Evolutionary conservation across 1,140 invertebrate genomes (phyloP).

Genomic region (Drosophila lowei): DNA sequence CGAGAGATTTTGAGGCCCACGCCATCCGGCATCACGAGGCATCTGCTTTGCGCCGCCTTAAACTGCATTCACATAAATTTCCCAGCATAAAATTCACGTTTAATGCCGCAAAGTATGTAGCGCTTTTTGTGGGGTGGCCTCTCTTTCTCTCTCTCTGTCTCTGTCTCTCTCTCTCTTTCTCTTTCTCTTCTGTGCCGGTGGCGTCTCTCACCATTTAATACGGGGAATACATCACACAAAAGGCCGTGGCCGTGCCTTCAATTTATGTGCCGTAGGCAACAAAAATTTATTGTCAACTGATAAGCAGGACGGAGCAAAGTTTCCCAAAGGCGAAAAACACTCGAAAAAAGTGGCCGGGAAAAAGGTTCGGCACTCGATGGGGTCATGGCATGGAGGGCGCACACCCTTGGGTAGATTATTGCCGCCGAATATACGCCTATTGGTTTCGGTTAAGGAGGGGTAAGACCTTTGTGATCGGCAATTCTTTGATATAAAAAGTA

Average conservation of each 20-base stretch:
- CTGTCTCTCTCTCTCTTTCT: not conserved
- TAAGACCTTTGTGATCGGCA: no score
- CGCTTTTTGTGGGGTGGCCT: conserved; percentile 49
- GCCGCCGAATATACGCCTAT: not conserved
- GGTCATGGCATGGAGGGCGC: conserved; percentile 4
- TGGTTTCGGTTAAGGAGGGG: no score
- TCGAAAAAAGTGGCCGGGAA: conserved; percentile 36
- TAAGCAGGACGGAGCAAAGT: conserved; percentile 71
- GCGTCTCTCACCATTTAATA: conserved; percentile 30
- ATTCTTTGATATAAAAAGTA: no score
- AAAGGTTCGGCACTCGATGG: conserved; percentile 2
- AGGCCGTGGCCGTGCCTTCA: conserved; percentile 52
- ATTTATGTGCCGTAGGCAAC: conserved; percentile 78
- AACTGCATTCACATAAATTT: conserved; percentile 75
- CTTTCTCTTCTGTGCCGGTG: conserved; percentile 5
- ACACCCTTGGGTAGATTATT: conserved; percentile 35
- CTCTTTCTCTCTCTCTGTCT: not conserved
- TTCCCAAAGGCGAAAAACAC: conserved; percentile 62
- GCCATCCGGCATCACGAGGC: not conserved
- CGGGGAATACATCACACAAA: conserved; percentile 69
- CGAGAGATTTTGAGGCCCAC: conserved; percentile 31
- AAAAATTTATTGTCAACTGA: conserved; percentile 81
- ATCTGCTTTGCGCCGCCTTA: conserved; percentile 44
- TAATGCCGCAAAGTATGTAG: conserved; percentile 76
- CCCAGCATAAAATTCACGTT: conserved; percentile 72